phyloP scores from a whole-genome alignment of 2,888 invertebrate species.

The Trichopoda pennipes region DNA sequence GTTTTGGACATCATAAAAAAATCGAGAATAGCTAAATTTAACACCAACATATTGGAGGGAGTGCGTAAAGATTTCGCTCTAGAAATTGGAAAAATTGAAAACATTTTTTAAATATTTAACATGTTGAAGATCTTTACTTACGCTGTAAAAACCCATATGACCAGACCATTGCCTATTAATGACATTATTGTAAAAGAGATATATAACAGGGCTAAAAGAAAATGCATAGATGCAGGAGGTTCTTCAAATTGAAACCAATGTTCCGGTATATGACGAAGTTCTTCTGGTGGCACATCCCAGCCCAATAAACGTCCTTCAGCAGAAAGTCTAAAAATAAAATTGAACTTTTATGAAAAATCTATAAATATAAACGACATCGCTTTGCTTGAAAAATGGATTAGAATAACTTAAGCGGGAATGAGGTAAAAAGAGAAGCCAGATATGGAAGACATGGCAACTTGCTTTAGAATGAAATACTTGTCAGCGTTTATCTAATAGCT shows the following conservation, averaged over 20 bases:
- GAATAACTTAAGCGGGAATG: too few species aligned
- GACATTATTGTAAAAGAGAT: slow-evolving; percentile 88
- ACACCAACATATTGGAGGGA: slow-evolving; percentile 91
- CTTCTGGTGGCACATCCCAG: slow-evolving; percentile 89
- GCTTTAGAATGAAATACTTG: too few species aligned
- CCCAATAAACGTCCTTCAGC: slow-evolving; percentile 83
- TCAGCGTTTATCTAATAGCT: too few species aligned
- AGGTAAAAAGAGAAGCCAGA: too few species aligned
- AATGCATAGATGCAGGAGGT: slow-evolving; percentile 90
- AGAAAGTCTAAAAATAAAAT: slow-evolving; percentile 63
- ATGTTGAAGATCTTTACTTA: slow-evolving; percentile 64
- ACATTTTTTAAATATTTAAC: neutral
- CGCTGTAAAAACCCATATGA: slow-evolving; percentile 89
- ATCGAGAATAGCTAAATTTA: slow-evolving; percentile 91
- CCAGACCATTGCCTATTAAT: slow-evolving; percentile 90
- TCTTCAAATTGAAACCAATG: slow-evolving; percentile 91
- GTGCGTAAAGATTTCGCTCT: slow-evolving; percentile 80
- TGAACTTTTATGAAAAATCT: neutral
- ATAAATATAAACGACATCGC: too few species aligned
- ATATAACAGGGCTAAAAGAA: slow-evolving; percentile 89
- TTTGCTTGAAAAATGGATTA: too few species aligned
- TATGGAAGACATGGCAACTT: too few species aligned
- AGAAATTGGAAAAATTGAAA: slow-evolving; percentile 20
- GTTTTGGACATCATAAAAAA: slow-evolving; percentile 94
- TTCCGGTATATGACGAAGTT: slow-evolving; percentile 88